Evolutionary conservation across 1,140 invertebrate genomes (phyloP), one percentile per base, ranked within the genome.

Genomic region (Ephestia elutella): DNA sequence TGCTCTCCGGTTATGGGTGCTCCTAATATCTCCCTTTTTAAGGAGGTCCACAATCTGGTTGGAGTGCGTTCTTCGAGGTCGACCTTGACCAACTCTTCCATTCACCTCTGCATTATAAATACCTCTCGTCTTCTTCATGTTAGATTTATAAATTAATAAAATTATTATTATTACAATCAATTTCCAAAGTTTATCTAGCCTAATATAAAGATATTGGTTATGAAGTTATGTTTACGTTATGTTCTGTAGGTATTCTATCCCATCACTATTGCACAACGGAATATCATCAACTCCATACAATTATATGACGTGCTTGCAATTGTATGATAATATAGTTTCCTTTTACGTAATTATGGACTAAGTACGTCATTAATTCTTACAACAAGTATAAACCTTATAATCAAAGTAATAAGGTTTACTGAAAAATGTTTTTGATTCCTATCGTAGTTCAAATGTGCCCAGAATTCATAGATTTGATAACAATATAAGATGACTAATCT

Each of bases 291-390:
- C 49, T 49, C 60, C 59, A 75, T 67, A 69, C 63, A 65, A 69
- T 68, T 71, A 73, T 77, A 80, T 77, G 75, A 78, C 73, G 77
- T 48, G 51, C 68, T 21, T 57, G 60, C 74, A 72, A 83, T 86
- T 86, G 82, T 86, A 82, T 86, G 82, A 75, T 86, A 86, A 86
- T 85, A 66, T 64, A 63, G 35, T 65, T 55, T 68, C 79, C 79
- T 75, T 86, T 79, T 78, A 70, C 53, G 71, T 70, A 75, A 76
- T 71, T 81, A 82, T 80, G 82, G 80, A 57, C 50, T 66, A 55
- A 62, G 49, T 57, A 79, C 82, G 82, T 82, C 82, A 86, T 69
- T 18, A 58, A 2, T 1, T 25, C 59, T 62, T 57, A 53, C 56
- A 44, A 4, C 30, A 38, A 75, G 62, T 60, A 19, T 70, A 9